phyloP scores from a whole-genome alignment of 2,797 vertebrate genomes.

The Urosaurus nigricauda region DNA sequence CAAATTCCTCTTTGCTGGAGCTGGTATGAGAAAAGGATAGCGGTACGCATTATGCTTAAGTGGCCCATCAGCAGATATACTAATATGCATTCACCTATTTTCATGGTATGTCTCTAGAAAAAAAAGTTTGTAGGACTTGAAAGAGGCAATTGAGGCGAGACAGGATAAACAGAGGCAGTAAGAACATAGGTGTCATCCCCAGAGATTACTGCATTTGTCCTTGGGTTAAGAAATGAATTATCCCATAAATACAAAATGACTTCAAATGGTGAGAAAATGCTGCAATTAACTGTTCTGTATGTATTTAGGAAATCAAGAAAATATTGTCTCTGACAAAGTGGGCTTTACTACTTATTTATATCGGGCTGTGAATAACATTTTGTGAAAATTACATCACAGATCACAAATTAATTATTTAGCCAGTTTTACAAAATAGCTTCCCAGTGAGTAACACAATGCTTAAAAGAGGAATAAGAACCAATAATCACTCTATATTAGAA shows the following conservation, averaged over 20 bases:
- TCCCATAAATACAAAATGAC: neutral
- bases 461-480: neutral
- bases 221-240: neutral
- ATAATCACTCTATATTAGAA: constrained; percentile 1
- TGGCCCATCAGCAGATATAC: neutral
- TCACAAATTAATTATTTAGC: neutral
- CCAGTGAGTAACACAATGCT: neutral
- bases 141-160: neutral
- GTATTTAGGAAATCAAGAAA: neutral
- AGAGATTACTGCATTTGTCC: neutral
- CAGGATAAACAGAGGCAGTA: neutral
- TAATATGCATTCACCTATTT: neutral
- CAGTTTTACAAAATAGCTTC: neutral
- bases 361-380: neutral
- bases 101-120: too few species aligned
- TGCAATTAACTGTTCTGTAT: neutral
- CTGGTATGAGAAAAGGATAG: neutral
- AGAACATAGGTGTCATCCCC: neutral
- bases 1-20: neutral
- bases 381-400: neutral
- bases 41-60: neutral
- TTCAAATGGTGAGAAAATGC: neutral
- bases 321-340: neutral
- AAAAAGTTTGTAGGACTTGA: neutral
- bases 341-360: neutral